These are phyloP conservation scores for Drosophila pallidifrons DNA, from an alignment of 1,140 invertebrate genomes.

Conservation along the genomic window DNA sequence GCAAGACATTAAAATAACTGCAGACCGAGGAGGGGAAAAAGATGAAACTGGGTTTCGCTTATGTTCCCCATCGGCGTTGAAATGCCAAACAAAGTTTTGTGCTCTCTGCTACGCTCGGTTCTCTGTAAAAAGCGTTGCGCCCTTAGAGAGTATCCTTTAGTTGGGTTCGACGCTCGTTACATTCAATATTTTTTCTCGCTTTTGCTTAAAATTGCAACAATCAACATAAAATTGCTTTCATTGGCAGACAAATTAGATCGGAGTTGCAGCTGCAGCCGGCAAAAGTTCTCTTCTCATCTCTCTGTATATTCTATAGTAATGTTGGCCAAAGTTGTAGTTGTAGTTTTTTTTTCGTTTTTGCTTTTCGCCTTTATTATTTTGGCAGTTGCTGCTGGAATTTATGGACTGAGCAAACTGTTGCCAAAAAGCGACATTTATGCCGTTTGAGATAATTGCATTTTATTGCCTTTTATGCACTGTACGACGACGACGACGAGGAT, in stretches of 20 bases:
- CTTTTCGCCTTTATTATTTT: slow-evolving; percentile 33
- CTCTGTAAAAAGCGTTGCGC: background rate
- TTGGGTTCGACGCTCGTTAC: background rate
- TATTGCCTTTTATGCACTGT: slow-evolving; percentile 78
- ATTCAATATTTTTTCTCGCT: slow-evolving; percentile 26
- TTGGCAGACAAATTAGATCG: slow-evolving; percentile 77
- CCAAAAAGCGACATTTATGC: slow-evolving; percentile 78
- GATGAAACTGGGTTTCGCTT: slow-evolving; percentile 16
- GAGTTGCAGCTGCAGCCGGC: slow-evolving; percentile 1
- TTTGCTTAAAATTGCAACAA: slow-evolving; percentile 51
- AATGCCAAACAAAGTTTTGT: slow-evolving; percentile 16
- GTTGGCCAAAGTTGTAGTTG: background rate
- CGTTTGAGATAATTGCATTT: slow-evolving; percentile 81
- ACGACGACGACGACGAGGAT: slow-evolving; percentile 17
- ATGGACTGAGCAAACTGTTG: slow-evolving; percentile 72
- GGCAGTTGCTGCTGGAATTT: slow-evolving; percentile 66
- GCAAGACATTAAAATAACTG: slow-evolving; percentile 42
- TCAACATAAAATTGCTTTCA: slow-evolving; percentile 60
- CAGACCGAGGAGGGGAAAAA: background rate
- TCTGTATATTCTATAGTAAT: background rate
- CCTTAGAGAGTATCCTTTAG: slow-evolving; percentile 14
- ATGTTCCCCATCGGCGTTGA: slow-evolving; percentile 3
- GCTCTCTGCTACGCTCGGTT: background rate
- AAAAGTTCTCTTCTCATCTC: slow-evolving; percentile 11
- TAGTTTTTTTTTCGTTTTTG: slow-evolving; percentile 6